These are phyloP conservation scores for Hypothenemus hampei DNA, from an alignment of 1,140 invertebrate genomes.

Conservation along the genomic window DNA sequence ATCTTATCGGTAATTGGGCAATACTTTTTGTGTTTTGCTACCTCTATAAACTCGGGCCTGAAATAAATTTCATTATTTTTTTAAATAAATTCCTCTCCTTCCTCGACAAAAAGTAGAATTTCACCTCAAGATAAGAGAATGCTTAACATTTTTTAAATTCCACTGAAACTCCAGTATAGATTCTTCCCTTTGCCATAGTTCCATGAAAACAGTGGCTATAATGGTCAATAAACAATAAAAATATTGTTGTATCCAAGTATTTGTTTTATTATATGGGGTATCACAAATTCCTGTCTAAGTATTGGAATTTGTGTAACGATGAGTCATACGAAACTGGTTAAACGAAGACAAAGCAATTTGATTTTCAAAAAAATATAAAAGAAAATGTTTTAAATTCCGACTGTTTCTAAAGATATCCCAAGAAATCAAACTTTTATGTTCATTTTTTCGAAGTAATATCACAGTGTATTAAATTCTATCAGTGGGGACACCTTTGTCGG, in stretches of 20 bases:
- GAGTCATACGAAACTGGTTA: too few species aligned
- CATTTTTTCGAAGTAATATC: too few species aligned
- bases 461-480: too few species aligned
- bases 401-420: too few species aligned
- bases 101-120: neutral
- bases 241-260: neutral
- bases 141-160: conserved; percentile 79
- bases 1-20: conserved; percentile 61
- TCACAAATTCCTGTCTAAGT: too few species aligned
- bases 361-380: too few species aligned
- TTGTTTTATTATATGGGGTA: neutral
- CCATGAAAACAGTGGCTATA: conserved; percentile 74
- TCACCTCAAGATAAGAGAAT: conserved; percentile 55
- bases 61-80: conserved; percentile 52
- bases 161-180: conserved; percentile 81
- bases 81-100: neutral
- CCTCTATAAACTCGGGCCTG: conserved; percentile 62
- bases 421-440: too few species aligned
- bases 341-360: too few species aligned
- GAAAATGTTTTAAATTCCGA: too few species aligned
- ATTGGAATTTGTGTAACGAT: too few species aligned
- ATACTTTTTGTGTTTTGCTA: conserved; percentile 58
- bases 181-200: conserved; percentile 89
- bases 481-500: too few species aligned
- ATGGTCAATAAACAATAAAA: neutral